Conservation (phyloP, 2,888 invertebrate species). For the Agrotis segetum region DNA sequence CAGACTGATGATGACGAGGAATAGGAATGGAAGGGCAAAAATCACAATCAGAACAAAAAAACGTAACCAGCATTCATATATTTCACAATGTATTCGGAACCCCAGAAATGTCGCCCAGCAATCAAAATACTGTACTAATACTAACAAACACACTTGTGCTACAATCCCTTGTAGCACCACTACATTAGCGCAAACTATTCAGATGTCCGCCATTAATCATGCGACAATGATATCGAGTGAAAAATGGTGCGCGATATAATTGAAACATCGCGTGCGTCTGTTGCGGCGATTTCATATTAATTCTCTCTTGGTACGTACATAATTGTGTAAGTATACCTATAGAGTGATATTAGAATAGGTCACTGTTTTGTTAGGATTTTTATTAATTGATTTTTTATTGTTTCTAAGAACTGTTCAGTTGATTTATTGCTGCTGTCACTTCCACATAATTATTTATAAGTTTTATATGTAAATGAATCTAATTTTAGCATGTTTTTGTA, state of each 20-base stretch:
- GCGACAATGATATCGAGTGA: constrained; percentile 67
- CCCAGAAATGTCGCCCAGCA: neutral
- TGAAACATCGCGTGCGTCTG: constrained; percentile 68
- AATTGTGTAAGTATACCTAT: constrained; percentile 8
- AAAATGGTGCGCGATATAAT: constrained; percentile 65
- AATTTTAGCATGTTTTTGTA: neutral
- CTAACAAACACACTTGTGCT: constrained; percentile 16
- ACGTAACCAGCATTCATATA: neutral
- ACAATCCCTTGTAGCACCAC: constrained; percentile 27
- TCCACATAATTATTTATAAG: neutral
- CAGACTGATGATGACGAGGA: too few species aligned
- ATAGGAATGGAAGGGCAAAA: too few species aligned
- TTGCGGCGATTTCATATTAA: constrained; percentile 34
- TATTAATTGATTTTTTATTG: neutral
- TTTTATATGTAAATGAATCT: neutral
- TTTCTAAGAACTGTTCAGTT: neutral
- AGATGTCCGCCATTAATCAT: constrained; percentile 62
- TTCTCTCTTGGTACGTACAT: constrained; percentile 4
- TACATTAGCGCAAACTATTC: constrained; percentile 56
- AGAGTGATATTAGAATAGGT: constrained; percentile 18
- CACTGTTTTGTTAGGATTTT: constrained; percentile 13
- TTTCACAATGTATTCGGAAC: neutral
- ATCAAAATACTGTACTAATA: neutral
- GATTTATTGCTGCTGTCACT: neutral
- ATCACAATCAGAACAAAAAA: neutral